A percentile compares a stretch with the other conserved stretches of the same genome.
Conservation (phyloP, 1,140 invertebrate genomes). For the Dinoponera quadriceps region DNA sequence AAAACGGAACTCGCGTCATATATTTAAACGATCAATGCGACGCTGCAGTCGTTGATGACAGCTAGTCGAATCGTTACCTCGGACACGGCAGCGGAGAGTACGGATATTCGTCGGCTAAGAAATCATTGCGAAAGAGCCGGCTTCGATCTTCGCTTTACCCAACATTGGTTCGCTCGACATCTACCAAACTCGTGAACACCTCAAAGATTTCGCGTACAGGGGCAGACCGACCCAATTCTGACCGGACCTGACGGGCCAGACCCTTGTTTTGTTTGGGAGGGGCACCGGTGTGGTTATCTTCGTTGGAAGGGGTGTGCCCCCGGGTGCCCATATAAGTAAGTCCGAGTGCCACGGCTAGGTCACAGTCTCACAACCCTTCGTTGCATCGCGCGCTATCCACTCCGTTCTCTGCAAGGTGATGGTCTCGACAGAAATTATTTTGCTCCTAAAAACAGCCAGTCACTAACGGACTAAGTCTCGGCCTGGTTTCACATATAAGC, state of each 20-base stretch:
- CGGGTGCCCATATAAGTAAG: slow-evolving; percentile 78
- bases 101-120: background rate
- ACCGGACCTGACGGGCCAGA: slow-evolving; percentile 61
- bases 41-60: no score
- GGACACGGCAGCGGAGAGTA: no score
- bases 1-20: no score
- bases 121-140: background rate
- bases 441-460: background rate
- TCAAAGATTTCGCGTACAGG: background rate
- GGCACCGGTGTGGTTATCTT: slow-evolving; percentile 61
- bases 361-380: slow-evolving; percentile 79
- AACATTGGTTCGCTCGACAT: background rate
- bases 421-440: background rate
- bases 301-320: slow-evolving; percentile 68
- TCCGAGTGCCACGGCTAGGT: slow-evolving; percentile 59
- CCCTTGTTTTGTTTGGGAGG: slow-evolving; percentile 62
- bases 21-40: no score
- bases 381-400: slow-evolving; percentile 63
- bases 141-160: background rate
- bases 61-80: no score
- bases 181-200: background rate
- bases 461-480: background rate
- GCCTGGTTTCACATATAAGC: no score
- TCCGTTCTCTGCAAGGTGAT: slow-evolving; percentile 54
- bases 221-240: slow-evolving; percentile 78